phyloP scores from a whole-genome alignment of 2,113 vertebrate species.

The Paracyprichromis sp. region DNA sequence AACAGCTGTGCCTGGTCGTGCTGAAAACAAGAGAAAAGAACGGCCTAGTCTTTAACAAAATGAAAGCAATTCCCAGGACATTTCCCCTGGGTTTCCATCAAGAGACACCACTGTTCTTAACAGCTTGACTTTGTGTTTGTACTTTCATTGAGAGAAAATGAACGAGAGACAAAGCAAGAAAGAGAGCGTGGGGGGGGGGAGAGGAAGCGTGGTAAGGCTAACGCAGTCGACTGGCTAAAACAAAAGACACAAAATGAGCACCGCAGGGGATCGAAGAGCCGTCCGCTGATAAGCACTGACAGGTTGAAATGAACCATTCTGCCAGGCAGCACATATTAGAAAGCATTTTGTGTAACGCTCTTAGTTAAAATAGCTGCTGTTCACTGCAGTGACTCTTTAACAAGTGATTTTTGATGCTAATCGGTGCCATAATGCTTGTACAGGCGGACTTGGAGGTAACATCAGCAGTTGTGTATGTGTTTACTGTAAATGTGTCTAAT shows the following conservation, averaged over 20 bases:
- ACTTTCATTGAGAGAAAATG: conserved; percentile 6
- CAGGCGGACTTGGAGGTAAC: neutral
- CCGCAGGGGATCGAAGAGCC: neutral
- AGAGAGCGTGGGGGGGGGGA: neutral
- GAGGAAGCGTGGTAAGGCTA: neutral
- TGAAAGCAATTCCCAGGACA: conserved; percentile 42
- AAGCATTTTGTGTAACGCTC: neutral
- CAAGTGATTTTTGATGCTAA: conserved; percentile 31
- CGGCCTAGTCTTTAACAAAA: conserved; percentile 42
- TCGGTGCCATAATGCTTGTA: neutral
- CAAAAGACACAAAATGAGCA: conserved; percentile 25
- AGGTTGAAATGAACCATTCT: conserved; percentile 27
- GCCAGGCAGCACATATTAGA: neutral
- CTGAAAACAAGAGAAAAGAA: conserved; percentile 40
- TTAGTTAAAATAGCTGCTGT: conserved; percentile 8
- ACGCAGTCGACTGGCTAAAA: conserved; percentile 16
- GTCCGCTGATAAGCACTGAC: neutral
- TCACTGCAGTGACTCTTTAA: conserved; percentile 8
- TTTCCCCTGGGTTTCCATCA: conserved; percentile 44
- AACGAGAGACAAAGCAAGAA: neutral
- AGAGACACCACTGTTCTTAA: conserved; percentile 16
- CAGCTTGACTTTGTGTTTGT: conserved; percentile 29
- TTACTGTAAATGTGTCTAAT: neutral
- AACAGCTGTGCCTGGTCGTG: conserved; percentile 41
- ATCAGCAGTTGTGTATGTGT: neutral